Evolutionary conservation across 2,888 invertebrate genomes (phyloP).

Genomic region (Pseudoips prasinana): DNA sequence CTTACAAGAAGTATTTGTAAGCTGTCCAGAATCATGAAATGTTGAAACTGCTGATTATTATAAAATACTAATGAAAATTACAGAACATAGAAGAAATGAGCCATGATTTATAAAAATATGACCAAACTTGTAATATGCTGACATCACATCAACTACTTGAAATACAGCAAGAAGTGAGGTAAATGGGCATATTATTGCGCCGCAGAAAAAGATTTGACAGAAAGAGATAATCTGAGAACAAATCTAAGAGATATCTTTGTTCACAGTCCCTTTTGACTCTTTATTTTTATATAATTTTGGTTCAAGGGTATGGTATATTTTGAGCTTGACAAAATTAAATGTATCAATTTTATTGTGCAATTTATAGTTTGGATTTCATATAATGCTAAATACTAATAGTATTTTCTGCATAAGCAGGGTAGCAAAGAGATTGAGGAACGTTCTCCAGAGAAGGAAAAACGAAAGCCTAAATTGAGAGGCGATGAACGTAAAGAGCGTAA

Average conservation of each 20-base stretch:
- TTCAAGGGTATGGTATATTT: conserved; percentile 5
- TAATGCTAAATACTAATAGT: conserved; percentile 23
- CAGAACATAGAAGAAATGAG: too few relatives aligned
- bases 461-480: conserved; percentile 82
- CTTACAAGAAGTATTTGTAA: too few relatives aligned
- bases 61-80: too few relatives aligned
- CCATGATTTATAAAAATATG: too few relatives aligned
- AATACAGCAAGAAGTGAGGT: too few relatives aligned
- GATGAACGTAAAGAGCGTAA: conserved; percentile 89
- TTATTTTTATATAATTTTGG: conserved; percentile 12
- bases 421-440: conserved; percentile 82
- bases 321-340: conserved; percentile 9
- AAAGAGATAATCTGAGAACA: too few relatives aligned
- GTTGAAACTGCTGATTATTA: too few relatives aligned
- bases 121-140: too few relatives aligned
- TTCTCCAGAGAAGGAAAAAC: conserved; percentile 87
- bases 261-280: conserved; percentile 60
- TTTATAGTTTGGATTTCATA: neutral
- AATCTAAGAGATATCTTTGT: conserved; percentile 39
- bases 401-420: conserved; percentile 73
- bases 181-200: too few relatives aligned
- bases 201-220: too few relatives aligned
- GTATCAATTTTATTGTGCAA: conserved; percentile 1
- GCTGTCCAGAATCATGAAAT: too few relatives aligned
- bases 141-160: too few relatives aligned